Evolutionary conservation across 2,888 invertebrate genomes (phyloP).

Genomic region (Pristionchus entomophagus): DNA sequence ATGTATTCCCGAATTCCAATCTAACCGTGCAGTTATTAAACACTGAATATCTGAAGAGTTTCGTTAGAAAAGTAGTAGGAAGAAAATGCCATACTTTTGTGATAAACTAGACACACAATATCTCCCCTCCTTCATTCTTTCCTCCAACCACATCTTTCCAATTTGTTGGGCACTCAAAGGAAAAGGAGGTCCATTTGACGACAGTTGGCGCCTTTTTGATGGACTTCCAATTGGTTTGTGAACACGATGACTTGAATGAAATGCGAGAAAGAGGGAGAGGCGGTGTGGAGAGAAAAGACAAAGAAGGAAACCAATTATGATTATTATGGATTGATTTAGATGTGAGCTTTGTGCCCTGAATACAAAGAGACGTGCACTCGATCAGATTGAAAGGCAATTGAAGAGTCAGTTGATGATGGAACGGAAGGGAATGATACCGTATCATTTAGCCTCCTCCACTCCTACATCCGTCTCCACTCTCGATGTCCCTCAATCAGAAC

Average conservation of each 20-base stretch:
- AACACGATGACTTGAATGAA: constrained; percentile 9
- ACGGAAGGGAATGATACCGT: too few relatives aligned
- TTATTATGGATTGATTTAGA: constrained; percentile 54
- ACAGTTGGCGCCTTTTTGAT: constrained; percentile 31
- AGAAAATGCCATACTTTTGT: too few relatives aligned
- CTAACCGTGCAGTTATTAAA: not conserved
- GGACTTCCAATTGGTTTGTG: constrained; percentile 39
- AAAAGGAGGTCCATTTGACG: constrained; percentile 3
- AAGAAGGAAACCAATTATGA: not conserved
- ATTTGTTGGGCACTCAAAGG: constrained; percentile 30
- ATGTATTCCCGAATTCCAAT: too few relatives aligned
- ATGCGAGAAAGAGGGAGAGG: not conserved
- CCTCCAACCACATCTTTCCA: constrained; percentile 30
- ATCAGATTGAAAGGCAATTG: constrained; percentile 71
- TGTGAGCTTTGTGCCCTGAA: constrained; percentile 72
- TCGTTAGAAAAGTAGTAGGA: too few relatives aligned
- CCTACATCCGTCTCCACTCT: not conserved
- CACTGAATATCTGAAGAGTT: not conserved
- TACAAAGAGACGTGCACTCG: constrained; percentile 71
- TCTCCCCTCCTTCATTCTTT: not conserved
- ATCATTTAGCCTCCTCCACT: not conserved
- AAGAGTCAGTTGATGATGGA: constrained; percentile 29
- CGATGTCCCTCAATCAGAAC: too few relatives aligned
- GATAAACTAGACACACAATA: not conserved
- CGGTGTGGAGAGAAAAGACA: too few relatives aligned